These are phyloP conservation scores for Crypturellus tataupa DNA, from an alignment of 2,797 vertebrate species.

Conservation along the genomic window DNA sequence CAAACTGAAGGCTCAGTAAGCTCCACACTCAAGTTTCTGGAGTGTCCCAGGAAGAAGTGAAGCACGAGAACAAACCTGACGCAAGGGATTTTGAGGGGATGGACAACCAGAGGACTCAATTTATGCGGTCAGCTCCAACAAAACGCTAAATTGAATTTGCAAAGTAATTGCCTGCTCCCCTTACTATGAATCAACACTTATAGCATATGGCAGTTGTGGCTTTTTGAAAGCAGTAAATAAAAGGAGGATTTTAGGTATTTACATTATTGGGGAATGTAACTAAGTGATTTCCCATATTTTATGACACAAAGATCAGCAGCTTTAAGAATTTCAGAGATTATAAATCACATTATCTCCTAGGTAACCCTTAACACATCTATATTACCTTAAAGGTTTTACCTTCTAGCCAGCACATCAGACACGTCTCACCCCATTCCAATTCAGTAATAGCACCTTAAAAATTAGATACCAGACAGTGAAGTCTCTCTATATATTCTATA, in stretches of 20 bases:
- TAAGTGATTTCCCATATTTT: background rate
- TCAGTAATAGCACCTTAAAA: background rate
- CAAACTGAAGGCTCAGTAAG: accelerated
- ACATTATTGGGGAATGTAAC: background rate
- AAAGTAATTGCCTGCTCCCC: background rate
- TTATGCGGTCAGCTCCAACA: background rate
- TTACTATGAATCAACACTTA: background rate
- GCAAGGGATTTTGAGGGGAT: background rate
- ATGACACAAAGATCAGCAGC: background rate
- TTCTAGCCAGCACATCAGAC: background rate
- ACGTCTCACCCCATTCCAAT: background rate
- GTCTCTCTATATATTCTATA: background rate
- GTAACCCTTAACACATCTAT: accelerated
- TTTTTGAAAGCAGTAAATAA: background rate
- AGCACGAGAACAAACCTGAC: background rate
- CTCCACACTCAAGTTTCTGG: background rate
- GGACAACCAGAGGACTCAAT: background rate
- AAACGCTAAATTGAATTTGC: background rate
- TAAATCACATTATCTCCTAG: background rate
- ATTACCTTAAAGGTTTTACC: background rate
- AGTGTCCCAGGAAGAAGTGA: too few relatives aligned
- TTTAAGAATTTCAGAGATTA: background rate
- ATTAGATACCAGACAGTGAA: background rate
- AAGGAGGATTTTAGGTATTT: background rate
- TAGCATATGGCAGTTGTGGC: background rate